Base-by-base conservation (phyloP, 2,888 invertebrate species). In the Boloria selene region DNA sequence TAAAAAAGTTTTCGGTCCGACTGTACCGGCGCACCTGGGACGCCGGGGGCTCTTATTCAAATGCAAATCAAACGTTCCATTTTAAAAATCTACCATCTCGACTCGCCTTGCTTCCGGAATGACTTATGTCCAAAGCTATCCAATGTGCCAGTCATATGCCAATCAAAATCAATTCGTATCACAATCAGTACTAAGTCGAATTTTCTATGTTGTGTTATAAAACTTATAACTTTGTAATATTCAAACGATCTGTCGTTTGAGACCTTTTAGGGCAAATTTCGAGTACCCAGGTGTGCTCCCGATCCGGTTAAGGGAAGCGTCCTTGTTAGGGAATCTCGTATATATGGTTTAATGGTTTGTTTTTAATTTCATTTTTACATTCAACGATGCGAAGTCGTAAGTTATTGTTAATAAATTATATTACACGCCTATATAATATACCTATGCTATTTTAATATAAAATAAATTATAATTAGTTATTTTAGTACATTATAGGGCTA, bases 21-120 rank as follows among this genome's bases (percentile, higher is more conserved):
- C 83, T 85, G 85, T 90, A 90, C 90, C 77, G 75, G 75, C 75
- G 88, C 91, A 91, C 91, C 92, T 91, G 91, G 92, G 90, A 87
- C 88, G 90, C 90, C 87, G 79, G 88, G 90, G 90, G 90, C 90
- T 86, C 88, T 87, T 85, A 92, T 93, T 92, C 92, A 93, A 92
- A 92, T 92, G 92, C 92, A 93, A 93, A 93, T 92, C 92, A 92
- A 92, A 90, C 88, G 92, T 91, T 90, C 92, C 92, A 91, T 92
- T 92, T 93, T 92, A 86, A 90, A 91, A 91, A 90, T 91, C 89
- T 90, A 91, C 90, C 90, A 90, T 91, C 90, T 89, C 89, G 85
- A 82, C 86, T 83, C 85, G 86, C 85, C 86, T 88, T 83, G 85
- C 85, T 88, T 90, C 90, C 89, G 89, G 87, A 91, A 90, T 82